Percentiles rank a stretch among this genome's conserved stretches.
Evolutionary conservation across 2,113 vertebrate species (phyloP).

Genomic region (Cheirogaleus medius): DNA sequence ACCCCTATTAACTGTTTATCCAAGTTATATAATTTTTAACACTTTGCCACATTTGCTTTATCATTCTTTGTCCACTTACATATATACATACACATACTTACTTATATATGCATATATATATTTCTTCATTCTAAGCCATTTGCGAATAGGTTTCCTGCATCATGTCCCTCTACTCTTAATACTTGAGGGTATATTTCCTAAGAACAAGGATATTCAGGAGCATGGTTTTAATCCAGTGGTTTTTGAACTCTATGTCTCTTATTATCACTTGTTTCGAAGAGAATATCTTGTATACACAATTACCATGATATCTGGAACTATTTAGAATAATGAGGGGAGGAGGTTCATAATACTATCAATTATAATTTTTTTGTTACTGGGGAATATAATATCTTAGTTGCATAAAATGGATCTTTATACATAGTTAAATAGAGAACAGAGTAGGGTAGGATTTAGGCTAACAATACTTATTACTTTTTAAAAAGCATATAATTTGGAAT

Average conservation of each 20-base stretch:
- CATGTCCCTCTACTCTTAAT: not conserved
- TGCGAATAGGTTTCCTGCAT: not conserved
- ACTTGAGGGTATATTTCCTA: not conserved
- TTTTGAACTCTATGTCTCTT: not conserved
- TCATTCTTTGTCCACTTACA: not conserved
- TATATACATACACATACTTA: not conserved
- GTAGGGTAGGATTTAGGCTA: not conserved
- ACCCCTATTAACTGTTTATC: not conserved
- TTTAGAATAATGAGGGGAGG: not conserved
- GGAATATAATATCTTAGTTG: not conserved
- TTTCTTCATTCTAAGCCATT: not conserved
- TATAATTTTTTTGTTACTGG: conserved; percentile 23
- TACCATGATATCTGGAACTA: not conserved
- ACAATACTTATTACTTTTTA: not conserved
- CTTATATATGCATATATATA: not conserved
- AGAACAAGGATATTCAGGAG: not conserved
- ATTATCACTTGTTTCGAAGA: not conserved
- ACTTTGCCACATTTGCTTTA: not conserved
- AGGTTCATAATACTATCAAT: not conserved
- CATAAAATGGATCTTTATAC: not conserved
- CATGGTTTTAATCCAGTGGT: not conserved
- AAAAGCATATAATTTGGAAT: conserved; percentile 25
- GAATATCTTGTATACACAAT: not conserved
- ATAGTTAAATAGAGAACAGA: not conserved
- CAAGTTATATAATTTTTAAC: not conserved